Evolutionary conservation across 2,888 invertebrate species (phyloP), one percentile per base, ranked within the genome.

Genomic region (Cetonia aurata): DNA sequence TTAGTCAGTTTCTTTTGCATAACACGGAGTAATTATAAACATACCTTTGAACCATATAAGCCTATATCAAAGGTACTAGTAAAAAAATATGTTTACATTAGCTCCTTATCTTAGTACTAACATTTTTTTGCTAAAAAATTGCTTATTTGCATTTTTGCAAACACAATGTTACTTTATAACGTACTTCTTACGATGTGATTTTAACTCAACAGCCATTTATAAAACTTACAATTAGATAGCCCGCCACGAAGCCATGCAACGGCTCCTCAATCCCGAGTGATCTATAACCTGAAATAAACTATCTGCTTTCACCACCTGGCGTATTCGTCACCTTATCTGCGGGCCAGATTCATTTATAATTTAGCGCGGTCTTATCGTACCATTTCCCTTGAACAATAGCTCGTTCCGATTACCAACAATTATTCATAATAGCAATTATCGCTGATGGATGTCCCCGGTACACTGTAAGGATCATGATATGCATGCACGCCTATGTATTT

Each of bases 391-490:
- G 48, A 62, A 62, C 62, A 62, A 62, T 62, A n/a, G 33, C 9
- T 42, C 8, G 48, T 62, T 15, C 62, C 15, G 62, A 62, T 62
- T 62, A 48, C 62, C 62, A 48, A 33, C 48, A 50, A 62, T 62
- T 62, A 62, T 62, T 62, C 46, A 62, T 62, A 62, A 62, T 62
- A 48, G 48, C 62, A 62, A 62, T 62, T 62, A 62, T 62, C 48
- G 31, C 33, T 31, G 62, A 62, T 62, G 46, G 17, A 48, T 48
- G 62, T 62, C 48, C 48, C 62, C 33, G 50, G 15, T 56, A 37
- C 17, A 25, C 48, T 42, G 62, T 33, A 62, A 48, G 62, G 48
- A 62, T 62, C 46, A 62, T 46, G 60, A 60, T 62, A 48, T 25
- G 56, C 41, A n/a, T 44, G 31, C 37, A 10, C 17, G 33, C 17